phyloP scores from a whole-genome alignment of 1,140 invertebrate genomes.

The Aleiodes sp. region DNA sequence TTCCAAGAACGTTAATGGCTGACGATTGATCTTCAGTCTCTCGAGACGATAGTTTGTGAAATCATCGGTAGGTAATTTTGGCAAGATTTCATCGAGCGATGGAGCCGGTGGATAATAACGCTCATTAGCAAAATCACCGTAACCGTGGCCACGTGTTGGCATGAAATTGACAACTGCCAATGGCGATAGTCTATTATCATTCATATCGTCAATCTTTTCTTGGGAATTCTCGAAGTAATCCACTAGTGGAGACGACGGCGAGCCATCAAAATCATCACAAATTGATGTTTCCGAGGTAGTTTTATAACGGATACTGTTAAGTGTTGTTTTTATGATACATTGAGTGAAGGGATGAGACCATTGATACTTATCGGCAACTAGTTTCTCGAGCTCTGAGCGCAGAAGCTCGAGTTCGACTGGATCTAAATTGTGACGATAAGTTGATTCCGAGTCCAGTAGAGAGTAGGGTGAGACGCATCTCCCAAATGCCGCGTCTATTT shows the following conservation, averaged over 20 bases:
- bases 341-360: constrained; percentile 86
- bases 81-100: background rate
- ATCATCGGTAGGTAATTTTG: background rate
- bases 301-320: constrained; percentile 72
- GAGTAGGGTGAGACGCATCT: constrained; percentile 74
- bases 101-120: constrained; percentile 75
- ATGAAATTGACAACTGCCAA: constrained; percentile 82
- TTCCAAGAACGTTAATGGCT: background rate
- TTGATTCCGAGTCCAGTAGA: constrained; percentile 69
- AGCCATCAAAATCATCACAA: background rate
- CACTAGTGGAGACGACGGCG: background rate
- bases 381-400: constrained; percentile 73
- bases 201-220: background rate
- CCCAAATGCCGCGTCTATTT: constrained; percentile 85
- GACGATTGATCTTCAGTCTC: background rate
- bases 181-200: constrained; percentile 66
- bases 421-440: constrained; percentile 72
- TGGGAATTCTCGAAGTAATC: no score
- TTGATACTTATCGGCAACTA: constrained; percentile 77
- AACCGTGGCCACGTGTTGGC: constrained; percentile 73
- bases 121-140: constrained; percentile 78
- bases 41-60: background rate
- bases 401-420: constrained; percentile 73
- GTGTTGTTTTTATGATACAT: constrained; percentile 80
- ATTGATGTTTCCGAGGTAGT: constrained; percentile 38